Conservation (phyloP, 2,888 invertebrate genomes). For the Cephalotes varians region DNA sequence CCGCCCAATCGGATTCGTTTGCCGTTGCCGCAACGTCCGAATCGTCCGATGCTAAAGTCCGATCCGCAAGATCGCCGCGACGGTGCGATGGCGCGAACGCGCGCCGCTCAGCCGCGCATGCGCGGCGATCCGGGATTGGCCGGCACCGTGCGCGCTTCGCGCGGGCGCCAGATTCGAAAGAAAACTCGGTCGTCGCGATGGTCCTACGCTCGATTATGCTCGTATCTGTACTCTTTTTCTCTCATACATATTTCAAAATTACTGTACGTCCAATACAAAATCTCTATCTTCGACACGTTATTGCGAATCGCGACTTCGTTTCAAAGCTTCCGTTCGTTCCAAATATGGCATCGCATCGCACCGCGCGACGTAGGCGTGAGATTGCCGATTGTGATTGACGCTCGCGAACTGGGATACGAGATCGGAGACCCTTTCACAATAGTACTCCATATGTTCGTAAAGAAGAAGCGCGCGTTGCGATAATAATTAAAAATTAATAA, state of each 20-base stretch:
- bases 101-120: neutral
- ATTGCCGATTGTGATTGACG: neutral
- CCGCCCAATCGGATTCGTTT: conserved; percentile 76
- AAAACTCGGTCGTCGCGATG: too few relatives aligned
- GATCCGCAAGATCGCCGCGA: conserved; percentile 56
- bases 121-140: neutral
- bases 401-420: neutral
- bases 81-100: neutral
- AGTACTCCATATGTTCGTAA: neutral
- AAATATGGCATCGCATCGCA: conserved; percentile 5
- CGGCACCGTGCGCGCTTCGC: neutral
- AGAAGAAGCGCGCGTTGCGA: neutral
- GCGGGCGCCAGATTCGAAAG: conserved; percentile 5
- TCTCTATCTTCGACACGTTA: too few relatives aligned
- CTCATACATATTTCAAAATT: neutral
- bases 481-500: neutral
- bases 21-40: conserved; percentile 64
- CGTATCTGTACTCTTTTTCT: neutral
- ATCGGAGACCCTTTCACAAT: neutral
- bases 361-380: conserved; percentile 1
- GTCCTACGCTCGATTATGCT: neutral
- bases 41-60: conserved; percentile 67
- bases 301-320: neutral
- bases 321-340: neutral
- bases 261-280: neutral